phyloP scores from a whole-genome alignment of 2,797 vertebrate species.

The Phylloscopus collybita region DNA sequence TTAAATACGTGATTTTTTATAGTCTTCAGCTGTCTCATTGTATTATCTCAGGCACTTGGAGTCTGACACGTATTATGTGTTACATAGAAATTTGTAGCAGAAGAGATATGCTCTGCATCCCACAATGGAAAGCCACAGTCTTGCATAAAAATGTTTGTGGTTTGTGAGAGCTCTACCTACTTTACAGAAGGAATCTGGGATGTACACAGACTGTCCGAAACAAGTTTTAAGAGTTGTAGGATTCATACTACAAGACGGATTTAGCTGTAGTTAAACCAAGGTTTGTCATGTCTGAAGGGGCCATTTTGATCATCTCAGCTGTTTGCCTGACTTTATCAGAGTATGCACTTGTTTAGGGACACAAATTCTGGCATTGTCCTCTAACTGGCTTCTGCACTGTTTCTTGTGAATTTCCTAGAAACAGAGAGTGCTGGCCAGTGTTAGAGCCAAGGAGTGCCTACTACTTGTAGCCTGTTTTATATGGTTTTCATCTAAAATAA shows the following conservation, averaged over 20 bases:
- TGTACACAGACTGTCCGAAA: background rate
- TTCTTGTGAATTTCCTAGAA: background rate
- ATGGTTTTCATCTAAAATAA: background rate
- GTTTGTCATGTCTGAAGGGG: background rate
- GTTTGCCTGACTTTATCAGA: background rate
- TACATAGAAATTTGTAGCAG: background rate
- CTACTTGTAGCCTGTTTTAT: background rate
- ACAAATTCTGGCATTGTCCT: background rate
- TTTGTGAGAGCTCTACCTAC: background rate
- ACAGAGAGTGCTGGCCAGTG: background rate
- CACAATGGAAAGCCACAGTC: background rate
- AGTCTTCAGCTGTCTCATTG: background rate
- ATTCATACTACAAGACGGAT: background rate
- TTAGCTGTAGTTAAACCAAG: background rate
- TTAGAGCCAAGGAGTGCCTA: background rate
- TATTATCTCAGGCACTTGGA: background rate
- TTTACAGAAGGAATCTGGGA: background rate
- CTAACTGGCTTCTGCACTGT: background rate
- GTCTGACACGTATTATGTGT: rapidly evolving
- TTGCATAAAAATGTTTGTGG: background rate
- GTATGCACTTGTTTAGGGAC: background rate
- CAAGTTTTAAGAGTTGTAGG: background rate
- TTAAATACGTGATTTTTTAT: background rate
- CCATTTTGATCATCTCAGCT: background rate
- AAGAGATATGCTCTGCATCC: background rate